Evolutionary conservation across 2,797 vertebrate genomes (phyloP), one percentile per base, ranked within the genome.

Genomic region (Leucoraja ocellata): DNA sequence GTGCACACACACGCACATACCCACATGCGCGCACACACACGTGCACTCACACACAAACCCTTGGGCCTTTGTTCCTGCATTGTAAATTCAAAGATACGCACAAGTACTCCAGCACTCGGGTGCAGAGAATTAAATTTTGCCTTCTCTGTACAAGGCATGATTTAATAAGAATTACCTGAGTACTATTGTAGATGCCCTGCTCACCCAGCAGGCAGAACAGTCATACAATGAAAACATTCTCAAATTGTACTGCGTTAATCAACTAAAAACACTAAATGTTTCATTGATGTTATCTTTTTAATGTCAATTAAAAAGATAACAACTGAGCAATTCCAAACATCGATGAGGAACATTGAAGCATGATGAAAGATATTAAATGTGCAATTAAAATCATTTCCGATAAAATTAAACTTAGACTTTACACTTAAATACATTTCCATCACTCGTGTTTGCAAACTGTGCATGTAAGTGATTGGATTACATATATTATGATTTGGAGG

Each of bases 91-190:
- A 68, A 61, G 65, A 28, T 74, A 23, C 6, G 71, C 71, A 74
- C 71, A 74, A 6, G 6, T 25, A 23, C 5, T 11, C 65, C 2
- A 11, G 16, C 10, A 11, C 65, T 21, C 90, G 76, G 32, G 23
- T 71, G 21, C 39, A 23, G 28, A 68, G 71, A 91, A 74, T 91
- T 46, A 74, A 91, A 92, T 92, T 76, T 92, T 25, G n/a, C 71
- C 73, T 76, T 92, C 71, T 76, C 73, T 76, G 71, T 16, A 68
- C 39, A 25, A 36, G 63, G 23, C 32, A 36, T 63, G 0, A 39
- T n/a, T 76, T 16, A 58, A 61, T 74, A 76, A 68, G 63, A 88
- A 68, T 74, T 92, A 46, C 14, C 46, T 46, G 23, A 73, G 46
- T 23, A 76, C 46, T 39, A 54, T 46, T 28, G 25, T 92, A 2